Evolutionary conservation across 2,797 vertebrate genomes (phyloP).

Genomic region (Coilia nasus): DNA sequence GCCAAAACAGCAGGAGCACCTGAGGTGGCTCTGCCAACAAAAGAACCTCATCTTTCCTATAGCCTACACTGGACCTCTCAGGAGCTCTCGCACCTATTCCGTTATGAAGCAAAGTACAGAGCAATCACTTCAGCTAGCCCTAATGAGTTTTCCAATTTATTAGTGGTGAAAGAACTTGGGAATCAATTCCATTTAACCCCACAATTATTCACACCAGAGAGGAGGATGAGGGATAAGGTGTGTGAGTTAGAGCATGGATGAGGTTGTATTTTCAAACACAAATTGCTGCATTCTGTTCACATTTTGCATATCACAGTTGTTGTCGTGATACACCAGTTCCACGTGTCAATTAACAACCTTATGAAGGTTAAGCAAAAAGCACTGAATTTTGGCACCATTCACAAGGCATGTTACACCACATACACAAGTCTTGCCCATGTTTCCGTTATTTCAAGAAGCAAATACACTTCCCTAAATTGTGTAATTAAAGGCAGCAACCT

Average conservation of each 20-base stretch:
- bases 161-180: background rate
- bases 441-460: constrained; percentile 29
- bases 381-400: background rate
- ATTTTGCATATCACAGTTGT: background rate
- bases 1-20: background rate
- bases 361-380: background rate
- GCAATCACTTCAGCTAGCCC: constrained; percentile 25
- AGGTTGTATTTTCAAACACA: background rate
- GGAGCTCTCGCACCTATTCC: background rate
- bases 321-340: background rate
- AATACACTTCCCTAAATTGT: constrained; percentile 27
- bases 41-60: background rate
- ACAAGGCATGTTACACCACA: background rate
- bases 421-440: constrained; percentile 1
- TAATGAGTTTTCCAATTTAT: constrained; percentile 52
- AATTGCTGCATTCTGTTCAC: background rate
- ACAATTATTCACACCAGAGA: background rate
- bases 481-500: background rate
- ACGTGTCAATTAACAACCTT: background rate
- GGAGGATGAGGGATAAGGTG: no score
- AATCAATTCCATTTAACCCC: background rate
- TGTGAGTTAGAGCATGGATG: background rate
- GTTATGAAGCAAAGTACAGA: background rate
- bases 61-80: background rate
- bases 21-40: background rate